Percentiles rank a stretch among this genome's conserved stretches.
Evolutionary conservation across 1,140 invertebrate species (phyloP).

Genomic region (Asobara japonica): DNA sequence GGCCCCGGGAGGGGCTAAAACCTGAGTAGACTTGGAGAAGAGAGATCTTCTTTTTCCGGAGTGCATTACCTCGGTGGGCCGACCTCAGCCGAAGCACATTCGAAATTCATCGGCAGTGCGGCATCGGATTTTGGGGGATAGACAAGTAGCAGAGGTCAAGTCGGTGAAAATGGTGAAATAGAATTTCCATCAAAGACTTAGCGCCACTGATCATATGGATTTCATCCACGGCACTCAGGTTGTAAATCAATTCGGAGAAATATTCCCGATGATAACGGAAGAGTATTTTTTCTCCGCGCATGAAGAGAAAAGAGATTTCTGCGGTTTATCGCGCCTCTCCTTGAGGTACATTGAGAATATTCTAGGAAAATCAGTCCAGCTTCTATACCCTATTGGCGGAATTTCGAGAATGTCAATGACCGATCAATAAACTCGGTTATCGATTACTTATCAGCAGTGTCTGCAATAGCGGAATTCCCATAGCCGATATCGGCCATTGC

Average conservation of each 20-base stretch:
- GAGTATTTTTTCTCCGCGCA: too few species aligned
- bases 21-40: not conserved
- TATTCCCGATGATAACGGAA: too few species aligned
- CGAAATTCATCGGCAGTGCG: not conserved
- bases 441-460: not conserved
- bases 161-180: not conserved
- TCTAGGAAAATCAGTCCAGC: too few species aligned
- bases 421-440: not conserved
- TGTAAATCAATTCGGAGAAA: too few species aligned
- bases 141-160: not conserved
- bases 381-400: too few species aligned
- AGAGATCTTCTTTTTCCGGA: conserved; percentile 1
- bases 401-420: not conserved
- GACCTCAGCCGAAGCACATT: not conserved
- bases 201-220: too few species aligned
- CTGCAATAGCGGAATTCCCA: not conserved
- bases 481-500: not conserved
- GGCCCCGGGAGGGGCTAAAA: not conserved
- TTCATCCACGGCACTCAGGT: too few species aligned
- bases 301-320: too few species aligned
- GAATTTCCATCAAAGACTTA: not conserved
- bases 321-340: too few species aligned
- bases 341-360: too few species aligned
- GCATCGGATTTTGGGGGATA: not conserved
- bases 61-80: conserved; percentile 3